These are phyloP conservation scores for Pseudomyrmex flavicornis DNA, from an alignment of 1,140 invertebrate species.

Conservation along the genomic window DNA sequence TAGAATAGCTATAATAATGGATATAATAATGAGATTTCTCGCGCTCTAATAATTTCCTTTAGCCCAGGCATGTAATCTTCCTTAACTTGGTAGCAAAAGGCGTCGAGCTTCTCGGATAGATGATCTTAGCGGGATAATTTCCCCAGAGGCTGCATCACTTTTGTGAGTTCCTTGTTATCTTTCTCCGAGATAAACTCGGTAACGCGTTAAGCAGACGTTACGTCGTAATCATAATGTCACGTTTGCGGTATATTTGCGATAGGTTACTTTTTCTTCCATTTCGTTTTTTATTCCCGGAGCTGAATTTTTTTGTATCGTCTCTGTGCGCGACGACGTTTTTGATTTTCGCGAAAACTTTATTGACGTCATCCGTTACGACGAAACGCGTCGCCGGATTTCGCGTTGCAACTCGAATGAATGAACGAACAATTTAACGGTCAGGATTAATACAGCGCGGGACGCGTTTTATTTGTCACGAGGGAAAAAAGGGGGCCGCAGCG, in stretches of 20 bases:
- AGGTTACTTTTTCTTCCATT: background rate
- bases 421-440: constrained; percentile 31
- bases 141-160: constrained; percentile 55
- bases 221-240: constrained; percentile 49
- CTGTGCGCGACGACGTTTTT: background rate
- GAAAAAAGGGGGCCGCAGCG: background rate
- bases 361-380: constrained; percentile 9
- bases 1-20: constrained; percentile 14
- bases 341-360: constrained; percentile 16
- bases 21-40: constrained; percentile 33
- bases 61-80: constrained; percentile 39
- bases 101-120: constrained; percentile 19
- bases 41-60: constrained; percentile 21
- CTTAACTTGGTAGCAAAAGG: constrained; percentile 33
- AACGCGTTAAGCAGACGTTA: constrained; percentile 44
- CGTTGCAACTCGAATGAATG: constrained; percentile 18
- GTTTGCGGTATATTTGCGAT: constrained; percentile 14
- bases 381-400: constrained; percentile 12
- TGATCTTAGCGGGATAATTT: constrained; percentile 58
- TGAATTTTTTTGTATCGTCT: background rate
- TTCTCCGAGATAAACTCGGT: constrained; percentile 22
- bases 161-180: constrained; percentile 52
- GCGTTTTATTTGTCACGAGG: constrained; percentile 39
- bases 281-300: no score
- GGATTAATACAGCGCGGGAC: constrained; percentile 37